These are phyloP conservation scores for Amazona ochrocephala DNA, from an alignment of 2,797 vertebrate genomes.

Conservation along the genomic window DNA sequence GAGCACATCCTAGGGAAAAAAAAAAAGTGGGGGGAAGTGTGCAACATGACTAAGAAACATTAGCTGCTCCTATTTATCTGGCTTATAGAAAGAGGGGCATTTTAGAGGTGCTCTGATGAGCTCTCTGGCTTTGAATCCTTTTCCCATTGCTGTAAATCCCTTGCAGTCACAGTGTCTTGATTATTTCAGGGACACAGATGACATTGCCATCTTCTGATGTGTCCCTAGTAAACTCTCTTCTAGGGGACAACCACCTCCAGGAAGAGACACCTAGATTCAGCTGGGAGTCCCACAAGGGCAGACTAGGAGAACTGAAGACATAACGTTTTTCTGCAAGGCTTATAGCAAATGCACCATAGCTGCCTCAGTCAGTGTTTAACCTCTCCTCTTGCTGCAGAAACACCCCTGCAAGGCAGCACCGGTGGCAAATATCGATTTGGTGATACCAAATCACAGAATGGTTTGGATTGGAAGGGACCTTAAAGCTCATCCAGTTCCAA, in stretches of 20 bases:
- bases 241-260: neutral
- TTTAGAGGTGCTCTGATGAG: neutral
- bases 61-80: neutral
- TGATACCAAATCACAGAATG: neutral
- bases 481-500: neutral
- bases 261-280: neutral
- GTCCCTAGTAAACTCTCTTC: neutral
- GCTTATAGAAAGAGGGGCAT: neutral
- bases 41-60: neutral
- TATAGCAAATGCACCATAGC: neutral
- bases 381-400: neutral
- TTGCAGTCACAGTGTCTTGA: neutral
- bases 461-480: neutral
- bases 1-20: neutral
- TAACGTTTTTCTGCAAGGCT: neutral
- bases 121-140: neutral
- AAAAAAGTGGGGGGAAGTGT: neutral
- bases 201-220: neutral
- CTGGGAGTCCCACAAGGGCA: neutral
- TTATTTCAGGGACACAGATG: neutral
- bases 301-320: neutral
- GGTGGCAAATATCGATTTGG: neutral
- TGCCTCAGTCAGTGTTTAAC: neutral
- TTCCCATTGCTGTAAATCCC: neutral
- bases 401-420: neutral